Evolutionary conservation across 2,888 invertebrate species (phyloP).

Genomic region (Yponomeuta plumbellus): DNA sequence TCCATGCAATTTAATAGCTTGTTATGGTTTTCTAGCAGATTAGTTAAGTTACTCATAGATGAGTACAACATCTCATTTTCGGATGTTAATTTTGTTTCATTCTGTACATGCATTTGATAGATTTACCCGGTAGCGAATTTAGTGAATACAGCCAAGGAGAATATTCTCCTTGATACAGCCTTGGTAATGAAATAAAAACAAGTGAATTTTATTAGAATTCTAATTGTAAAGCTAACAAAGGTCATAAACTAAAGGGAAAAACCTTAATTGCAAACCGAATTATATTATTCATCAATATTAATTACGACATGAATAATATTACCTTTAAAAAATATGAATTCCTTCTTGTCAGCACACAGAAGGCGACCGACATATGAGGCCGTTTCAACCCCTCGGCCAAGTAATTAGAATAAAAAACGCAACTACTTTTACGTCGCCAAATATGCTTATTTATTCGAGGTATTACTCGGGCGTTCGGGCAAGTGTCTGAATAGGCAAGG

Average conservation of each 20-base stretch:
- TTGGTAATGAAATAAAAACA: too few relatives aligned
- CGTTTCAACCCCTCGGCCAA: constrained; percentile 9
- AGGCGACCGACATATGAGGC: not conserved
- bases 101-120: too few relatives aligned
- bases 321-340: not conserved
- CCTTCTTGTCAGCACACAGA: not conserved
- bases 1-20: too few relatives aligned
- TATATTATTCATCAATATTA: constrained; percentile 2
- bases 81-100: too few relatives aligned
- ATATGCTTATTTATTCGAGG: not conserved
- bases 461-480: not conserved
- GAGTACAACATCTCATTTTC: too few relatives aligned
- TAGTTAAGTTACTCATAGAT: too few relatives aligned
- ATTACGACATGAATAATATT: not conserved
- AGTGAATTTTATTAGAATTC: too few relatives aligned
- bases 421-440: not conserved
- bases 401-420: constrained; percentile 2
- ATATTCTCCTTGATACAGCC: too few relatives aligned
- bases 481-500: constrained; percentile 59
- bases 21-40: too few relatives aligned
- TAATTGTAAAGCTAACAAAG: too few relatives aligned
- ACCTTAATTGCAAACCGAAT: not conserved
- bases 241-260: not conserved
- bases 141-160: too few relatives aligned
- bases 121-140: too few relatives aligned